Conservation (phyloP, 2,888 invertebrate genomes). For the Acanthosepion lycidas region DNA sequence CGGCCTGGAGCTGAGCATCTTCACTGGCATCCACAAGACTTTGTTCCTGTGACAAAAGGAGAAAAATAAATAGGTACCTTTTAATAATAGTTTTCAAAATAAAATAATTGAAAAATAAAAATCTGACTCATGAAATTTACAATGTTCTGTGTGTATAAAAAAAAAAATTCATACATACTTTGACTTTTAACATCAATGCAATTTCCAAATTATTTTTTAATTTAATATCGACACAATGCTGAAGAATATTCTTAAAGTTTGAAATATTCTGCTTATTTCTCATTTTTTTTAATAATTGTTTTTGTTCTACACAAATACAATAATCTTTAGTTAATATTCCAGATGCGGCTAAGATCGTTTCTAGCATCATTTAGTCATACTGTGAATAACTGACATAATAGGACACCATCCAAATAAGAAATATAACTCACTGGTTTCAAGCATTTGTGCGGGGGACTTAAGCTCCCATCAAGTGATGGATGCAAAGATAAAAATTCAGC, state of each 20-base stretch:
- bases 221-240: too few species aligned
- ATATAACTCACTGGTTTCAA: conserved; percentile 55
- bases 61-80: background rate
- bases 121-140: too few species aligned
- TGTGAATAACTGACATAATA: background rate
- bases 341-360: background rate
- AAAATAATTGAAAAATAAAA: too few species aligned
- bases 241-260: too few species aligned
- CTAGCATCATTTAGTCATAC: background rate
- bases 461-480: conserved; percentile 67
- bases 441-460: conserved; percentile 60
- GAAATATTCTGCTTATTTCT: too few species aligned
- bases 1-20: conserved; percentile 76
- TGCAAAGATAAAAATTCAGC: conserved; percentile 73
- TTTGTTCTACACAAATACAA: too few species aligned
- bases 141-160: background rate
- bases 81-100: too few species aligned
- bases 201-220: too few species aligned
- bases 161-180: background rate
- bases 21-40: conserved; percentile 75
- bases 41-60: conserved; percentile 55
- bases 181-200: too few species aligned
- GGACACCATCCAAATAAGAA: background rate
- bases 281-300: too few species aligned
- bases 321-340: too few species aligned